Percentiles rank a stretch among this genome's conserved stretches.
Conservation (phyloP, 2,797 vertebrate species). For the Myripristis murdjan region DNA sequence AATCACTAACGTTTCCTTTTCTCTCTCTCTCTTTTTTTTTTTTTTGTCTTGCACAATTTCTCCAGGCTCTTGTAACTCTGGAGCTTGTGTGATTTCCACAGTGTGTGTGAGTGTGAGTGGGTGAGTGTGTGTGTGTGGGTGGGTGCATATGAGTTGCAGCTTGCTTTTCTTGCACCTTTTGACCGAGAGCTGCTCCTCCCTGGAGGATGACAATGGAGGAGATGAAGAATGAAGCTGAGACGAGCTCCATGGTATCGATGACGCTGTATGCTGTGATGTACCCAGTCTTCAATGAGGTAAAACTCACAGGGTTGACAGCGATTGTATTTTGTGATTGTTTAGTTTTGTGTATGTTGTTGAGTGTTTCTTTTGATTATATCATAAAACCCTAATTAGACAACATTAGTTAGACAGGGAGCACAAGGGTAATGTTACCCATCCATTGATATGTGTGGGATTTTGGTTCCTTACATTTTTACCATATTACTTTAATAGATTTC, state of each 20-base stretch:
- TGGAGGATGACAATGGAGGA: slow-evolving; percentile 99
- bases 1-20: too few relatives aligned
- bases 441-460: neutral
- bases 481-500: too few relatives aligned
- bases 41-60: neutral
- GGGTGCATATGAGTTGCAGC: slow-evolving; percentile 86
- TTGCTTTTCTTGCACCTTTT: slow-evolving; percentile 68
- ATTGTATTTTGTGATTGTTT: neutral
- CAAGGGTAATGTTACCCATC: neutral
- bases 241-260: slow-evolving; percentile 99
- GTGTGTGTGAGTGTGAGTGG: slow-evolving; percentile 66
- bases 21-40: too few relatives aligned
- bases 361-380: neutral
- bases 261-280: slow-evolving; percentile 99
- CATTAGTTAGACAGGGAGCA: neutral
- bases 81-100: slow-evolving; percentile 55
- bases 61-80: slow-evolving; percentile 66
- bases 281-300: slow-evolving; percentile 98
- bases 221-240: slow-evolving; percentile 99
- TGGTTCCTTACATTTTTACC: too few relatives aligned
- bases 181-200: slow-evolving; percentile 86
- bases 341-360: neutral
- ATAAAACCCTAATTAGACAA: too few relatives aligned
- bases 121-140: slow-evolving; percentile 73
- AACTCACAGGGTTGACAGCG: neutral